Conservation (phyloP, 1,140 invertebrate genomes). For the Campoletis sonorensis region DNA sequence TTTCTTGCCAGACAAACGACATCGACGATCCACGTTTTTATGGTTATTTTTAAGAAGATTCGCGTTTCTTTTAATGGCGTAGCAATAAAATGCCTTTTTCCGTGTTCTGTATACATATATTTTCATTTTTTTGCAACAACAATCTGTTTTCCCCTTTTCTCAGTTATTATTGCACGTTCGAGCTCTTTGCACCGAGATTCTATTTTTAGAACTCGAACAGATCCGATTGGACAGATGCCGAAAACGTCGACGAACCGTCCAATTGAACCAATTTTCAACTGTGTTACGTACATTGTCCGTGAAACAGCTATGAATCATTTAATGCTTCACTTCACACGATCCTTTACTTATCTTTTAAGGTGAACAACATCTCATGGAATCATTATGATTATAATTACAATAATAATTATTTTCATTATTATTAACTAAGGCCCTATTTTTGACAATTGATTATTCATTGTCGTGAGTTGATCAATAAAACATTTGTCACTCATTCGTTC, state of each 20-base stretch:
- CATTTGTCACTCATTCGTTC: too few relatives aligned
- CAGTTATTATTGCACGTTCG: background rate
- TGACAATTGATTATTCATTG: too few relatives aligned
- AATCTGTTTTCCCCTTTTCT: background rate
- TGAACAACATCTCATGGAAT: conserved; percentile 1
- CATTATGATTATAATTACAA: background rate
- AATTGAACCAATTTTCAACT: conserved; percentile 5
- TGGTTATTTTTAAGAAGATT: too few relatives aligned
- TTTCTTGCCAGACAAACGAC: too few relatives aligned
- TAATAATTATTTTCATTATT: background rate
- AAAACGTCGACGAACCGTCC: conserved; percentile 6
- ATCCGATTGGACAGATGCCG: background rate
- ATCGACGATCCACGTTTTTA: too few relatives aligned
- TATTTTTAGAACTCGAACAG: background rate
- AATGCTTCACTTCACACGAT: background rate
- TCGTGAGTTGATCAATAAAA: too few relatives aligned
- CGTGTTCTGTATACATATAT: too few relatives aligned
- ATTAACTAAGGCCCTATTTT: too few relatives aligned
- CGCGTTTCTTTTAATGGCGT: background rate
- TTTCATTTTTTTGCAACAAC: background rate
- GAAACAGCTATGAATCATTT: background rate
- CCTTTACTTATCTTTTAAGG: background rate
- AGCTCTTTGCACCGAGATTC: background rate
- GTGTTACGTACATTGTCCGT: conserved; percentile 2
- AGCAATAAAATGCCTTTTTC: background rate